Evolutionary conservation across 2,888 invertebrate species (phyloP), one percentile per base, ranked within the genome.

Genomic region (Plagodis pulveraria): DNA sequence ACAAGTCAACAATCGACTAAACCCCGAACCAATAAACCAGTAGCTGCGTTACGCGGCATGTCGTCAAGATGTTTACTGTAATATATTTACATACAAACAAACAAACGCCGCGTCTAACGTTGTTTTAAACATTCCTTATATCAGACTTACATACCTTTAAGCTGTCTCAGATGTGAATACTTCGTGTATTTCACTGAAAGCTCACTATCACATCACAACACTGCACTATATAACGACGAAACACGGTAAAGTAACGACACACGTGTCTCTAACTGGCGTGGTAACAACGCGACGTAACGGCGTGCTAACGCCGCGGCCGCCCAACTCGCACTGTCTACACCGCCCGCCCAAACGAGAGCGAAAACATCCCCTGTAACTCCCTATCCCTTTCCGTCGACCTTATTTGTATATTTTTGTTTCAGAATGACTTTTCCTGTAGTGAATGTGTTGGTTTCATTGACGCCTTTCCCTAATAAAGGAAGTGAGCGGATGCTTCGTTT

Each of bases 361-460:
- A 91, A 91, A 90, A 76, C 83, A 76, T 75, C 84, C 85, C 86
- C 80, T 66, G 65, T 52, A 45, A 51, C 55, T 55, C 22, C 47
- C 68, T 63, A n/a, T 81, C 83, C 66, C 74, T 62, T 51, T 78
- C 75, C 6, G 63, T 50, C 77, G 5, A 12, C 38, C 12, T 34
- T 50, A 42, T 32, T 54, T 38, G 35, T 38, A 42, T 76, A 62
- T 70, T 59, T 67, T 72, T 67, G 63, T 84, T 81, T 77, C 82
- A 47, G 58, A 58, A 63, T 73, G 73, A 78, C 79, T 80, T 83
- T 82, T 79, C 78, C 74, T 61, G 60, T 58, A 66, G 84, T 88
- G 87, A 88, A 88, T 86, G 89, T 81, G 80, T 74, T 70, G 69
- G 81, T 85, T 86, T 78, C 89, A 89, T 89, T 90, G 89, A 90